Evolutionary conservation across 2,888 invertebrate species (phyloP).

Genomic region (Sphinx pinastri): DNA sequence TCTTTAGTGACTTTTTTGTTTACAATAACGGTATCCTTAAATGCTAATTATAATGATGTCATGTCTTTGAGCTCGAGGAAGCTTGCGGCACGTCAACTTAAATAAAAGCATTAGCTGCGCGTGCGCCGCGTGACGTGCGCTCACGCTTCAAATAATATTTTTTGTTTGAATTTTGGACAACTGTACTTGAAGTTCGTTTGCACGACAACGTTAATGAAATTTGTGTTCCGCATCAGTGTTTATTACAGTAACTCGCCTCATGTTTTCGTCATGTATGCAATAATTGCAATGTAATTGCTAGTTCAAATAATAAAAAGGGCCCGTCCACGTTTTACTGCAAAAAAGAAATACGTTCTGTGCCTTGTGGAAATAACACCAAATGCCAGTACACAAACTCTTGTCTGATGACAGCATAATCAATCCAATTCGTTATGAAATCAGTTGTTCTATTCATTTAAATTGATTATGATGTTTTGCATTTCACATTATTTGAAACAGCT

Average conservation of each 20-base stretch:
- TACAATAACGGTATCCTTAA: neutral
- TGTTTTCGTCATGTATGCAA: constrained; percentile 2
- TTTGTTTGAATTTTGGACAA: constrained; percentile 24
- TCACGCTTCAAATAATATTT: constrained; percentile 42
- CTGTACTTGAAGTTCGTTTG: constrained; percentile 21
- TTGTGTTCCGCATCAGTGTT: constrained; percentile 26
- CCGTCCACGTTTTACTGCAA: neutral
- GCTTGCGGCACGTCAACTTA: constrained; percentile 55
- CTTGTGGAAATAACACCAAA: neutral
- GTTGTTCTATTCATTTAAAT: too few species aligned
- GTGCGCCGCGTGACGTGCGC: constrained; percentile 50
- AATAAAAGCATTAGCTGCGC: constrained; percentile 56
- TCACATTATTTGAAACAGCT: too few species aligned
- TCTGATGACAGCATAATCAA: too few species aligned
- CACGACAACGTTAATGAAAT: constrained; percentile 28
- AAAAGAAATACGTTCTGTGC: neutral
- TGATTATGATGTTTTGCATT: too few species aligned
- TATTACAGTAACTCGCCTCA: neutral
- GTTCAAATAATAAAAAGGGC: neutral
- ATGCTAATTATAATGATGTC: constrained; percentile 48
- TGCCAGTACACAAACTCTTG: too few species aligned
- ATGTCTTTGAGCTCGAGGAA: constrained; percentile 57
- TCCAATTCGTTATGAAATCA: too few species aligned
- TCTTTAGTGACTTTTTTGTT: neutral
- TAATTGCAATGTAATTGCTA: neutral